Base-by-base conservation (phyloP, 2,113 vertebrate genomes). In the Sinocyclocheilus anshuiensis region DNA sequence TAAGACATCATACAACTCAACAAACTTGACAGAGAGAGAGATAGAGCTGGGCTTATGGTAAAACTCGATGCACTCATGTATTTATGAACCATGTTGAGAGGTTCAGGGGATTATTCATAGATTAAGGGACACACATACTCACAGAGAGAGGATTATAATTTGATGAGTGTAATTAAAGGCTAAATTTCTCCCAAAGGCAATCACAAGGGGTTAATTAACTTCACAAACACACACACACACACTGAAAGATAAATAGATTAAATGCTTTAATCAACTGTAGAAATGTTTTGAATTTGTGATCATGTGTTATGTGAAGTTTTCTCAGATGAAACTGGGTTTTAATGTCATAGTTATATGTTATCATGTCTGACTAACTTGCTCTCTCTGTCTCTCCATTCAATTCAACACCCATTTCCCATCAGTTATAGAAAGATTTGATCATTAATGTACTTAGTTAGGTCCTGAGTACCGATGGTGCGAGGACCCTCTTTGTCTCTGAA, bases 161-260 rank as follows among this genome's bases (percentile, higher is more conserved):
- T 85, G 86, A 87, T 91, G 86, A 87, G 67, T 71, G 81, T 91
- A 91, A 91, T 91, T 91, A 89, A 88, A 90, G 75, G 55, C 83
- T 81, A 83, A 87, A 83, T 33, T 6, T 48, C 33, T 81, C 81
- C 77, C 55, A 71, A 53, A 78, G 85, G 88, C 86, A 71, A 45
- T 53, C 22, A 39, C 80, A 87, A 88, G 81, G 75, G 88, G 77
- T 69, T 91, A 86, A 91, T 91, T 89, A 89, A 59, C 83, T 78
- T 79, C 61, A 83, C 61, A 57, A 7, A 84, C 83, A 77, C 55
- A 33, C 22, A 53, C 55, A 26, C 11, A 13, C 61, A 11, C 59
- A 24, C 59, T 7, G n/a, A 13, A 45, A 76, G 16, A 87, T 10
- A 81, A 39, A 69, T 45, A 59, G 16, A 81, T 57, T 42, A 50